Percentiles rank a stretch among this genome's conserved stretches.
Evolutionary conservation across 2,888 invertebrate species (phyloP).

Genomic region (Timema podura): DNA sequence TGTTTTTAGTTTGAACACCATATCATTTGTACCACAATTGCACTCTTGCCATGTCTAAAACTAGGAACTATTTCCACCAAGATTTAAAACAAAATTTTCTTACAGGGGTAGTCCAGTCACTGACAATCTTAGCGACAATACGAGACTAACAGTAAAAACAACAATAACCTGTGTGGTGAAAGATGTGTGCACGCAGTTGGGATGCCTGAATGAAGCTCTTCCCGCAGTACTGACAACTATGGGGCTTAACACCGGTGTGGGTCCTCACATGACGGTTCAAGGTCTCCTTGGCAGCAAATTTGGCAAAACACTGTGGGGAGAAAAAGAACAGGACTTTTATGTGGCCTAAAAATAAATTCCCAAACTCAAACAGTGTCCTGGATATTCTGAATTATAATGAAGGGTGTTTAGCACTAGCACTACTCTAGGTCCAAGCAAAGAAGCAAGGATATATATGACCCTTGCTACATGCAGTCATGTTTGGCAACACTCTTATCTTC

Average conservation of each 20-base stretch:
- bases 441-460: too few species aligned
- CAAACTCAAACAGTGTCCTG: too few species aligned
- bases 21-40: too few species aligned
- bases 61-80: background rate
- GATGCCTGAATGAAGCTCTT: conserved; percentile 81
- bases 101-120: conserved; percentile 19
- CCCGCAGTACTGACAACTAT: conserved; percentile 61
- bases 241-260: conserved; percentile 55
- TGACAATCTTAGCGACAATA: background rate
- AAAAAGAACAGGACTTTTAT: too few species aligned
- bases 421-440: too few species aligned
- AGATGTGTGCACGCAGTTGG: conserved; percentile 73
- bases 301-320: conserved; percentile 61
- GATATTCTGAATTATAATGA: too few species aligned
- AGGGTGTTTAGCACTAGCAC: too few species aligned
- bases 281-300: conserved; percentile 79
- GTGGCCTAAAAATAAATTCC: too few species aligned
- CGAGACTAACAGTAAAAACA: too few species aligned
- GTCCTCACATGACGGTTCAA: conserved; percentile 70
- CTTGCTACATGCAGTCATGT: too few species aligned
- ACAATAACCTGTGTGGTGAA: conserved; percentile 59
- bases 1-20: too few species aligned
- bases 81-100: background rate
- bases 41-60: background rate
- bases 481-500: too few species aligned